These are phyloP conservation scores for Galerucella pusilla DNA, from an alignment of 2,888 invertebrate genomes.

Conservation along the genomic window DNA sequence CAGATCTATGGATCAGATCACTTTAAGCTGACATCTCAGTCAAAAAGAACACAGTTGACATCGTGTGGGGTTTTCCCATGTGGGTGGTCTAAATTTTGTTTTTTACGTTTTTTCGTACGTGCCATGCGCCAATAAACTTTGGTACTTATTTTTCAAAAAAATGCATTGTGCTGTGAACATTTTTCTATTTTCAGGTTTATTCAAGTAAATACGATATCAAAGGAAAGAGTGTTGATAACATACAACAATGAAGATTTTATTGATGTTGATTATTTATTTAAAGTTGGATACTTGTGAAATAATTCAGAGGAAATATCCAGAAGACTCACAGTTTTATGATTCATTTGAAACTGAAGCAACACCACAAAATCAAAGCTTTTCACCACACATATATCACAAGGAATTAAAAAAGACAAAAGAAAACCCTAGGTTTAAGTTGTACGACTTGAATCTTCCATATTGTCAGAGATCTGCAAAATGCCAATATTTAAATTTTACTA, in stretches of 20 bases:
- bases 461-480: slow-evolving; percentile 80
- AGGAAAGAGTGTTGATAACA: background rate
- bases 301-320: slow-evolving; percentile 24
- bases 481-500: slow-evolving; percentile 71
- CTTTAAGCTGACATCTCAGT: no score
- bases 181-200: background rate
- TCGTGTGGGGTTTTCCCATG: slow-evolving; percentile 24
- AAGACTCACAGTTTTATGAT: slow-evolving; percentile 18
- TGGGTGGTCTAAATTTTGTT: slow-evolving; percentile 24
- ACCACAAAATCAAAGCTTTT: slow-evolving; percentile 24
- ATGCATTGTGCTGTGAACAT: background rate
- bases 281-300: slow-evolving; percentile 12
- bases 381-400: slow-evolving; percentile 47
- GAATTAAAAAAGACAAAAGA: slow-evolving; percentile 49
- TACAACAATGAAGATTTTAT: slow-evolving; percentile 31
- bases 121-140: background rate
- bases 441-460: slow-evolving; percentile 71
- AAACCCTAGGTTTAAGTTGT: slow-evolving; percentile 50
- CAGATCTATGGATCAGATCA: no score
- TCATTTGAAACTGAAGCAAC: slow-evolving; percentile 29
- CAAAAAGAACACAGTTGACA: no score
- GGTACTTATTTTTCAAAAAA: background rate
- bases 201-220: background rate
- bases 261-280: slow-evolving; percentile 25
- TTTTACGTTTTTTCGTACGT: background rate